Percentiles rank a stretch among this genome's conserved stretches.
Evolutionary conservation across 2,888 invertebrate genomes (phyloP).

Genomic region (Romanomermis culicivorax): DNA sequence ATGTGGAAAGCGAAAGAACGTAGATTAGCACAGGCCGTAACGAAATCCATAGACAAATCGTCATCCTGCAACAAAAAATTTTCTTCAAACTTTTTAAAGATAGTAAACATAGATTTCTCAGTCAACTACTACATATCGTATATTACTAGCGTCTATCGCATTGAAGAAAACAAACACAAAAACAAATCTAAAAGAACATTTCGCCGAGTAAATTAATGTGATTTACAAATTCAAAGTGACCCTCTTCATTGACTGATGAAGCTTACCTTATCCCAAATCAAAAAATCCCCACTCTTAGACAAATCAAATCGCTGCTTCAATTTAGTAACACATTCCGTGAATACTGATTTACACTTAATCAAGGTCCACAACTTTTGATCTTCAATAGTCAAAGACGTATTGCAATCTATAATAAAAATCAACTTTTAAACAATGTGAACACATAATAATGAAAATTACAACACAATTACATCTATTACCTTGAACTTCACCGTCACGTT

Average conservation of each 20-base stretch:
- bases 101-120: not conserved
- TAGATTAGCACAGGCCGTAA: conserved; percentile 79
- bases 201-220: too few species aligned
- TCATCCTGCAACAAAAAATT: conserved; percentile 44
- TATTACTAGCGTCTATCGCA: too few species aligned
- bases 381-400: too few species aligned
- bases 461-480: too few species aligned
- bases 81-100: not conserved
- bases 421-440: too few species aligned
- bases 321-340: conserved; percentile 19
- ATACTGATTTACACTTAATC: conserved; percentile 47
- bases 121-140: not conserved
- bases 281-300: conserved; percentile 33
- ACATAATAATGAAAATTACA: too few species aligned
- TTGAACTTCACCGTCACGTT: too few species aligned
- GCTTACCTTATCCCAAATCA: conserved; percentile 72
- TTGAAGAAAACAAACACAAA: too few species aligned
- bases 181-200: too few species aligned
- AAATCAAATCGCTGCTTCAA: conserved; percentile 23
- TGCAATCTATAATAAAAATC: too few species aligned
- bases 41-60: conserved; percentile 75
- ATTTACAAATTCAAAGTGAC: too few species aligned
- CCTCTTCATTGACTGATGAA: too few species aligned
- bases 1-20: conserved; percentile 75
- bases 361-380: conserved; percentile 61